Base-by-base conservation (phyloP, 2,797 vertebrate genomes). In the Mormyrus proboscirostris region DNA sequence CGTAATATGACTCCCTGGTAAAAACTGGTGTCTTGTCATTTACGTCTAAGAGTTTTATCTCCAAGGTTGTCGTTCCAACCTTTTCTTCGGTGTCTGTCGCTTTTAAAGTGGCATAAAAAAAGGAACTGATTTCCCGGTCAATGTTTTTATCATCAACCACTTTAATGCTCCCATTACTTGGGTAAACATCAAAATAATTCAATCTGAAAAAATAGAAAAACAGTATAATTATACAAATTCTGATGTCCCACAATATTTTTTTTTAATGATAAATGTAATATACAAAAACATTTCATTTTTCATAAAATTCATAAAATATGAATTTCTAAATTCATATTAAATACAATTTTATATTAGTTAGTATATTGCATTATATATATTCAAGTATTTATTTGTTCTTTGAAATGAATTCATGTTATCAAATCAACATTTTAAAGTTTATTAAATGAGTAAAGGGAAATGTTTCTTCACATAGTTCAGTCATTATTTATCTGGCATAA, bases 51-150 rank as follows among this genome's bases (percentile, higher is more conserved):
- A 99, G 82, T 0, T 92, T 92, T 90, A 99, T 96, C 92, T 97
- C 95, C 90, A 99, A 92, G 2, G 91, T 91, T 0, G 98, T 95
- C 3, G 94, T 95, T 50, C 96, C 96, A 0, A 92, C 93, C 33
- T 95, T 94, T 47, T 51, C 53, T 0, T 82, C 94, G 0, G 95
- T 94, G 4, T 99, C 98, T 2, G 1, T 93, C 90, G 97, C 99
- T 94, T 97, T 96, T 89, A 99, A 94, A 0, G 96, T 99, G 57
- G 94, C 95, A 0, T 96, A 95, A 93, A 96, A 97, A 91, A 95
- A 88, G 1, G 96, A 92, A 69, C 94, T 96, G 90, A 85, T 88
- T 92, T 99, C 98, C 0, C 97, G 93, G 93, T 99, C 97, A 93
- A 99, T 92, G 22, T 93, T 83, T 1, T 0, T 1, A 4, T 92